Evolutionary conservation across 37 sponge, comb jelly and placozoan genomes (phyloP), one percentile per base, ranked within the genome.

Genomic region (Chondrosia reniformis): DNA sequence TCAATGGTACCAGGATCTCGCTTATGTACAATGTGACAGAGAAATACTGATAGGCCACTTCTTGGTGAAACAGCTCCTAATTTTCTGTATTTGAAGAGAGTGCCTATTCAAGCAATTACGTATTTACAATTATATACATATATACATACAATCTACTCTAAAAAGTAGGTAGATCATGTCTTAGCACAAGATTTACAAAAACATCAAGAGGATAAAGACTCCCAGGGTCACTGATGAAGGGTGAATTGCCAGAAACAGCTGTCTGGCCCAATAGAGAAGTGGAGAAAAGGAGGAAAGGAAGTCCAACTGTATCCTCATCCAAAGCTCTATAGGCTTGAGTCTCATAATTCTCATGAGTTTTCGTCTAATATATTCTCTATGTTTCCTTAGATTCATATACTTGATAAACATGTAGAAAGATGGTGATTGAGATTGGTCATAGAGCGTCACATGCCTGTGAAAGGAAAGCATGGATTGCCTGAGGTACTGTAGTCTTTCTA

Each of bases 11-110:
- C 82, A 3, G 79, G 19, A n/a, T 46, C 30, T 33, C 80, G 46
- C 7, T 56, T 45, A 3, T 33, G 55, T 4, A 34, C 66, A n/a
- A 93, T 33, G 81, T 93, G 94, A 62, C 90, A 89, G 24, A 86
- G 67, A 12, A 86, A 58, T 22, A 84, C 66, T 45, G 94, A 88
- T 10, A 84, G 67, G 1, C 94, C 94, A 42, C 59, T 52, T 31
- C 71, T 27, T 28, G 49, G 55, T 5, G 81, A 90, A 12, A 86
- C 46, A 2, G 83, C 63, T 24, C 90, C 87, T 30, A 93, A 54
- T 19, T 58, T 44, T 76, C 93, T 92, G 75, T 46, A 87, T 41
- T n/a, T n/a, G 9, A 13, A 59, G 22, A 7, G 22, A 59, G n/a
- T 30, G 9, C 28, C 8, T 30, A 59, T 10, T 19, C 52, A 49